Percentiles rank a stretch among this genome's conserved stretches.
phyloP scores from a whole-genome alignment of 1,140 invertebrate species.

The Lordiphosa stackelbergi region DNA sequence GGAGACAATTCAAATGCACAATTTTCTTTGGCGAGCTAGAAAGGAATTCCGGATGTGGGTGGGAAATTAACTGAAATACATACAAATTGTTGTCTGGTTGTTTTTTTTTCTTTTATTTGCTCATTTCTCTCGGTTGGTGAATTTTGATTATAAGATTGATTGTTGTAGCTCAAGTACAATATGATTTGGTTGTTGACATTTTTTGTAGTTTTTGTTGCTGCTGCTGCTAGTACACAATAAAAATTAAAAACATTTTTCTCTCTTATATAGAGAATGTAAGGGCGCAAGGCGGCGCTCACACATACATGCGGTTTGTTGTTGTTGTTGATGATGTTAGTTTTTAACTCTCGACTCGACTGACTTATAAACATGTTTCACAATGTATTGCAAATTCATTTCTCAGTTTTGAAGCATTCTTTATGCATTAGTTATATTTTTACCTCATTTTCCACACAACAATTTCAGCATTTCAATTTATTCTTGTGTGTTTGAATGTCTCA shows the following conservation, averaged over 20 bases:
- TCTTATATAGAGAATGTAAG: constrained; percentile 15
- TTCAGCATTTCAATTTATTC: constrained; percentile 63
- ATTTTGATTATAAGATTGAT: constrained; percentile 72
- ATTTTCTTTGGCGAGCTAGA: constrained; percentile 48
- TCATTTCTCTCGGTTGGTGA: constrained; percentile 64
- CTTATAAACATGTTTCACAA: constrained; percentile 77
- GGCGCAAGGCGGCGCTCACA: constrained; percentile 72
- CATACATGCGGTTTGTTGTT: constrained; percentile 55
- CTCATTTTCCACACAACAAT: constrained; percentile 77
- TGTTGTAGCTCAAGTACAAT: constrained; percentile 57
- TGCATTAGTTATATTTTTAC: constrained; percentile 49
- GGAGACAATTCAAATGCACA: constrained; percentile 73
- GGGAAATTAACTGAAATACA: constrained; percentile 51
- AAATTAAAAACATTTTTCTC: constrained; percentile 1
- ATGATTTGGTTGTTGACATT: constrained; percentile 33
- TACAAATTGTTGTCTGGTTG: constrained; percentile 53
- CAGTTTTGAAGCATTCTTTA: constrained; percentile 59
- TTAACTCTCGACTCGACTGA: constrained; percentile 52
- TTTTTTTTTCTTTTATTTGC: constrained; percentile 70
- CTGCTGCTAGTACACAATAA: not conserved
- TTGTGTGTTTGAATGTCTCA: constrained; percentile 77
- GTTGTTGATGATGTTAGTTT: constrained; percentile 53
- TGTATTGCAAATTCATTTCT: constrained; percentile 61
- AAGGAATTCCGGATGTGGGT: constrained; percentile 33
- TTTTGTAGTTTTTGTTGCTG: constrained; percentile 15